Base-by-base conservation (phyloP, 2,113 vertebrate genomes). In the Neogobius melanostomus region DNA sequence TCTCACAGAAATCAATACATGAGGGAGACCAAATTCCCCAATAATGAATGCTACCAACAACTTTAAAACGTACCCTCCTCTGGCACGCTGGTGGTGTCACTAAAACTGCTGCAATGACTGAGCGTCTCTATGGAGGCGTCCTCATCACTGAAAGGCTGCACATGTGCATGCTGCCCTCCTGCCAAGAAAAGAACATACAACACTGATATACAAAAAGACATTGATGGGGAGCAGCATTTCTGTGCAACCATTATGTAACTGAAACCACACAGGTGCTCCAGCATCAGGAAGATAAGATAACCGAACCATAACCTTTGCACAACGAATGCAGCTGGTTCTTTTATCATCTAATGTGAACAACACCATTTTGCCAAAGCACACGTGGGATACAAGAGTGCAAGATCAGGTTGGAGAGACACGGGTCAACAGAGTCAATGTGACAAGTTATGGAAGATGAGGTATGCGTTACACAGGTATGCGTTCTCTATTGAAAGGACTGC, bases 31-130 rank as follows among this genome's bases (percentile, higher is more conserved):
- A 36, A 36, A 36, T 36, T 5, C 15, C 12, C 45, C 11, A 28
- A 46, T 1, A 48, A 42, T 6, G 15, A 45, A n/a, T 1, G 53
- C 36, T 6, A 7, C 0, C 11, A 8, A 0, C 7, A 9, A 1
- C 6, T n/a, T 51, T 50, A 9, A 66, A 15, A 77, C 83, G 7
- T 90, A 98, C 98, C 96, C 86, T 98, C 98, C 57, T 98, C 98
- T 17, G 92, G 94, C 69, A 95, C 93, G 90, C 97, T 98, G 82
- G 93, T 90, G 82, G 91, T 79, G 67, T 99, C 98, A 67, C 97
- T 99, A 87, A 94, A 95, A 82, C 96, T 97, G 92, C 98, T 99
- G 91, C 96, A 97, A 87, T 95, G 96, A 89, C 97, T 99, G 94
- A 99, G 96, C 52, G 96, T 98, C 92, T 99, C 98, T 76, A 97